A percentile compares a stretch with the other conserved stretches of the same genome.
These are phyloP conservation scores for Oscheius sp. DNA, from an alignment of 2,888 invertebrate species.

Conservation along the genomic window DNA sequence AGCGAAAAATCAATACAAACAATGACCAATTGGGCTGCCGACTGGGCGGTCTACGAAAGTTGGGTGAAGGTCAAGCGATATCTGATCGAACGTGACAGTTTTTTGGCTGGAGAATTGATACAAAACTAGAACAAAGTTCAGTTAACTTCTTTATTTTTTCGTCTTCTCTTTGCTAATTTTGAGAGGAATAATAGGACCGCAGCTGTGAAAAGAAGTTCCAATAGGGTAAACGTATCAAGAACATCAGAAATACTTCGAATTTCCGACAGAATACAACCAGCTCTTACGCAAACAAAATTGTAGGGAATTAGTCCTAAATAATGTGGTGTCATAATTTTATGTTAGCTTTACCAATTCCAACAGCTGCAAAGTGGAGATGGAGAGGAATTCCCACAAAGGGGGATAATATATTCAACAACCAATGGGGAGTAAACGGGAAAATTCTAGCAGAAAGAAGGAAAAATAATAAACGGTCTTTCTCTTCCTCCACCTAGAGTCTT, in stretches of 20 bases:
- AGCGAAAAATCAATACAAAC: slow-evolving; percentile 1
- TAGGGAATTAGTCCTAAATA: slow-evolving; percentile 75
- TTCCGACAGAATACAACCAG: slow-evolving; percentile 74
- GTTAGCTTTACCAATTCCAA: slow-evolving; percentile 72
- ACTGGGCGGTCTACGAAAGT: slow-evolving; percentile 7
- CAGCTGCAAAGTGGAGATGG: slow-evolving; percentile 74
- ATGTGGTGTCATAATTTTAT: not conserved
- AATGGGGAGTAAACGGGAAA: slow-evolving; percentile 77
- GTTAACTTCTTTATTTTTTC: too few species aligned
- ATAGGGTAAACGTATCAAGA: slow-evolving; percentile 31
- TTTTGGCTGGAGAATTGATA: too few species aligned
- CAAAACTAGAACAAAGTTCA: too few species aligned
- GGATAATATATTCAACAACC: slow-evolving; percentile 75
- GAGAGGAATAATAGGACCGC: not conserved
- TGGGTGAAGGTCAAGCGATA: slow-evolving; percentile 19
- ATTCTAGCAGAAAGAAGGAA: slow-evolving; percentile 70
- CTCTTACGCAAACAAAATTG: slow-evolving; percentile 75
- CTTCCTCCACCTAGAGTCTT: slow-evolving; percentile 26
- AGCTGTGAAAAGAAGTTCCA: slow-evolving; percentile 29
- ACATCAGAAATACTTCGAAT: slow-evolving; percentile 68
- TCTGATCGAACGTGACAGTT: slow-evolving; percentile 12
- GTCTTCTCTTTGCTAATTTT: slow-evolving; percentile 8
- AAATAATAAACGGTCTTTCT: slow-evolving; percentile 33
- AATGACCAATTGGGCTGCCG: not conserved
- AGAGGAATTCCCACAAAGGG: slow-evolving; percentile 75